These are phyloP conservation scores for Eristalinus sepulchralis DNA, from an alignment of 2,888 invertebrate species.

Conservation along the genomic window DNA sequence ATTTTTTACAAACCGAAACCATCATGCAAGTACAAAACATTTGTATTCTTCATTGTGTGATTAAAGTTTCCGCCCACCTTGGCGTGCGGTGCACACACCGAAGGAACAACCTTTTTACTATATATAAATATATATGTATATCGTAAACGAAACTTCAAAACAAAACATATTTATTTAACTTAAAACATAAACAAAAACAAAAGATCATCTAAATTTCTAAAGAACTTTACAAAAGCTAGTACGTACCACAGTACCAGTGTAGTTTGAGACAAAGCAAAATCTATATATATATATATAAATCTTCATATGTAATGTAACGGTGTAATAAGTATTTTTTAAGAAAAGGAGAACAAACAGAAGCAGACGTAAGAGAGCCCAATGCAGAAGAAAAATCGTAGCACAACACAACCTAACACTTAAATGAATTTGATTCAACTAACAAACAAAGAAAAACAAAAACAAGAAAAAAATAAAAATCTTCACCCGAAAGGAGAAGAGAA, in stretches of 20 bases:
- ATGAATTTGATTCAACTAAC: conserved; percentile 67
- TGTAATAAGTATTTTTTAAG: conserved; percentile 58
- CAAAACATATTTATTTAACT: conserved; percentile 63
- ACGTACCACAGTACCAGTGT: conserved; percentile 24
- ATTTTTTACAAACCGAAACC: conserved; percentile 9
- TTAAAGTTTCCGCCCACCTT: conserved; percentile 38
- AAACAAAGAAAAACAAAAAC: conserved; percentile 1
- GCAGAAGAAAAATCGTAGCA: conserved; percentile 38
- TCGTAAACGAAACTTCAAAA: neutral
- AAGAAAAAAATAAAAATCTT: neutral
- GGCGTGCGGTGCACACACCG: conserved; percentile 13
- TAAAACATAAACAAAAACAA: conserved; percentile 12
- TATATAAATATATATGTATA: neutral
- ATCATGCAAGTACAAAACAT: conserved; percentile 43
- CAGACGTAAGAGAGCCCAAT: conserved; percentile 7
- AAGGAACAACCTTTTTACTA: conserved; percentile 23
- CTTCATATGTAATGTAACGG: conserved; percentile 44
- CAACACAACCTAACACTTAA: conserved; percentile 56
- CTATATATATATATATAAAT: conserved; percentile 48
- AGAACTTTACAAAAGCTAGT: conserved; percentile 31
- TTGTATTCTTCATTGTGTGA: conserved; percentile 57
- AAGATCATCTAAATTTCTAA: conserved; percentile 31
- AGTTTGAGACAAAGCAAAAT: conserved; percentile 36
- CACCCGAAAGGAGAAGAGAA: neutral
- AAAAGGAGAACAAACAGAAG: conserved; percentile 22